Evolutionary conservation across 2,113 vertebrate species (phyloP).

Genomic region (Lophotis ruficrista): DNA sequence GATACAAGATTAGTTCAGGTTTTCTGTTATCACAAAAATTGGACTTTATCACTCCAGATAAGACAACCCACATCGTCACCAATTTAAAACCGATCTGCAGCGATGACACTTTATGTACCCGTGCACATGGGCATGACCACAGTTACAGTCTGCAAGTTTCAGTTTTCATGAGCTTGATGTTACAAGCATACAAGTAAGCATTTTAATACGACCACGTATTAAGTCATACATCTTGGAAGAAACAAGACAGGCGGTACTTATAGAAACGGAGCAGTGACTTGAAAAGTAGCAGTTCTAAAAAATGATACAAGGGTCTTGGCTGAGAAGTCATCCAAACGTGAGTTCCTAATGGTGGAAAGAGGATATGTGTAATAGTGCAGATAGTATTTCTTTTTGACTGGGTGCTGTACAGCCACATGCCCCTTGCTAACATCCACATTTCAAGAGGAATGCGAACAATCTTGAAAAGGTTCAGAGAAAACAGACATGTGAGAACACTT

Average conservation of each 20-base stretch:
- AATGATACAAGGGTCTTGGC: background rate
- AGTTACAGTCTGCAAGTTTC: background rate
- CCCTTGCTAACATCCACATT: background rate
- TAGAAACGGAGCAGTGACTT: background rate
- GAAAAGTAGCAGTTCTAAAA: background rate
- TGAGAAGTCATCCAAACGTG: background rate
- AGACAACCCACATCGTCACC: background rate
- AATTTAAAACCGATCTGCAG: background rate
- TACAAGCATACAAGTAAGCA: background rate
- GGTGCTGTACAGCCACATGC: background rate
- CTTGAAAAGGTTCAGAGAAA: background rate
- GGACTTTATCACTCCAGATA: constrained; percentile 44
- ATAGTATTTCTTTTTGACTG: background rate
- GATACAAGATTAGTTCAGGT: constrained; percentile 37
- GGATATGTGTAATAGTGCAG: background rate
- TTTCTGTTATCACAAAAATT: constrained; percentile 17
- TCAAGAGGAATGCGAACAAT: background rate
- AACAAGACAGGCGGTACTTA: background rate
- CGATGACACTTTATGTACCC: background rate
- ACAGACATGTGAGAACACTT: background rate
- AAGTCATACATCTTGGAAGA: background rate
- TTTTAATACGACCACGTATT: background rate
- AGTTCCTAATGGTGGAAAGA: background rate
- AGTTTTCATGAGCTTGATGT: background rate
- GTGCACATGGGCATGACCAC: background rate